Conservation (phyloP, 1,140 invertebrate species). For the Cydia amplana region DNA sequence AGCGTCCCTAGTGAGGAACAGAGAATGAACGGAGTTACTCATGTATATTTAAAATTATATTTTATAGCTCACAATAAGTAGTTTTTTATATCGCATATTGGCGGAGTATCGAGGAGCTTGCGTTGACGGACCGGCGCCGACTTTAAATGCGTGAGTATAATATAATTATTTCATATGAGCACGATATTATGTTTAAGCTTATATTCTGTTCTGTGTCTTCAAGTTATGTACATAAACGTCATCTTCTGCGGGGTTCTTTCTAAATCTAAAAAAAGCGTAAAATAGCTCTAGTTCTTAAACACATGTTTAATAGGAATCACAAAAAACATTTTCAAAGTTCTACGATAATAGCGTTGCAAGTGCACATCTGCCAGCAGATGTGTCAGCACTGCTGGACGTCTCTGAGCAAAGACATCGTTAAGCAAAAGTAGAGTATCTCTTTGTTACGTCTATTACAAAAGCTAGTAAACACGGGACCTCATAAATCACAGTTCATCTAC, state of each 20-base stretch:
- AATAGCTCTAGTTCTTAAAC: not conserved
- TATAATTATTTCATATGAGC: no score
- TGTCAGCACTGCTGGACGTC: constrained; percentile 10
- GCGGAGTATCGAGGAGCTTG: no score
- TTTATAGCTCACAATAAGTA: not conserved
- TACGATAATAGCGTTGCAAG: not conserved
- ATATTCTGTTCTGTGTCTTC: no score
- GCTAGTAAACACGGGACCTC: not conserved
- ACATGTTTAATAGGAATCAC: not conserved
- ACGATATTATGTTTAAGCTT: no score
- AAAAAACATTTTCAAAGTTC: not conserved
- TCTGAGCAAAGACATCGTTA: not conserved
- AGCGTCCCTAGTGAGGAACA: constrained; percentile 41
- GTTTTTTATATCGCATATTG: not conserved
- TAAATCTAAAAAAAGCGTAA: no score
- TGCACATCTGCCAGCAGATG: constrained; percentile 13
- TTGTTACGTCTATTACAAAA: constrained; percentile 11
- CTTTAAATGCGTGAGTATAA: no score
- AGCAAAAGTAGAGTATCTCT: constrained; percentile 14
- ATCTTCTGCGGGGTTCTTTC: no score
- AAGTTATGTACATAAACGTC: not conserved
- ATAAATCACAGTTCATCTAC: constrained; percentile 31
- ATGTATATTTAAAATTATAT: not conserved
- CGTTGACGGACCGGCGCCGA: no score
- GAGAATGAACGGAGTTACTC: constrained; percentile 40